Evolutionary conservation across 2,888 invertebrate species (phyloP), one percentile per base, ranked within the genome.

Genomic region (Cephus pygmeus): DNA sequence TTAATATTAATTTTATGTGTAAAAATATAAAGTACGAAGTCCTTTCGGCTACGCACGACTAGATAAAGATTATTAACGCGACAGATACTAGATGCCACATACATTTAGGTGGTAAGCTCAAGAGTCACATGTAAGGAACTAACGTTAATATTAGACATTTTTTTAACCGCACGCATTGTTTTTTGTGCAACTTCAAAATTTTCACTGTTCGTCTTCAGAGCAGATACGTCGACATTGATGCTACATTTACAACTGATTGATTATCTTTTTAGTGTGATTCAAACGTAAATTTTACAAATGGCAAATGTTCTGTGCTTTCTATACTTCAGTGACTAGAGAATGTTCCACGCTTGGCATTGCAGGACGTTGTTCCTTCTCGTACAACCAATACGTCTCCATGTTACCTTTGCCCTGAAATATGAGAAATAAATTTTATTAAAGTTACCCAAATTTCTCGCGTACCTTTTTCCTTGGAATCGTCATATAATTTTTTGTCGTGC

Each of bases 361-460:
- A 11, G 40, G 2, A 23, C 75, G 77, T 31, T 69, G 73, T 15
- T 79, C 36, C 15, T 79, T 95, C 6, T 94, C 94, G 85, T 94
- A 93, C 77, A 97, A 90, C 96, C 96, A 97, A 91, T 94, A 96
- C 0, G 97, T 97, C 89, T 96, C 95, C 97, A 97, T 97, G 88
- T 95, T 94, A 56, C 97, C 98, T 92, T 98, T 98, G 34, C 97
- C 97, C 96, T 96, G 91, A 69, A 92, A 92, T 0, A 56, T 56
- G 56, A 56, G 4, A 56, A 56, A 23, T 56, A 56, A 56, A 56
- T 23, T 6, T 56, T 23, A 33, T 23, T 2, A 56, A 23, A 40
- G 23, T 56, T 56, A 56, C 2, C 23, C 6, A 56, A 56, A 23
- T 56, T 56, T 9, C 40, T 23, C 1, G 23, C 40, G 23, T 56